Conservation (phyloP, 2,797 vertebrate species). For the Pangasius mekongensis region DNA sequence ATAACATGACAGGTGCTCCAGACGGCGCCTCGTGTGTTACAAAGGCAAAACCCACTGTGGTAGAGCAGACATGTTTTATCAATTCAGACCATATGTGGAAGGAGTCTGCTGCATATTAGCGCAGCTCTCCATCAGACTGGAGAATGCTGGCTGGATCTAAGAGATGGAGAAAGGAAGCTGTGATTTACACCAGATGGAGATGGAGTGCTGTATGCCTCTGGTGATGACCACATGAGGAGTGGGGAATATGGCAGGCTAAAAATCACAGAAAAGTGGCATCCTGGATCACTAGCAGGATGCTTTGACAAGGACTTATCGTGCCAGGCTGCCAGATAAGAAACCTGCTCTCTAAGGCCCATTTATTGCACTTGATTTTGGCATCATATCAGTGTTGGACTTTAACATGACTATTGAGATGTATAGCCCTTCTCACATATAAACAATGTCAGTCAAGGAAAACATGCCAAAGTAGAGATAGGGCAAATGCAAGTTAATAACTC, state of each 20-base stretch:
- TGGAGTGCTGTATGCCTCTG: slow-evolving; percentile 9
- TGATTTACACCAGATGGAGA: slow-evolving; percentile 63
- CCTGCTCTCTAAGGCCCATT: slow-evolving; percentile 46
- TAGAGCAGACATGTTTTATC: slow-evolving; percentile 62
- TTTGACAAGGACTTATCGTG: neutral
- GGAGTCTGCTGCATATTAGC: slow-evolving; percentile 72
- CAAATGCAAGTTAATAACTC: neutral
- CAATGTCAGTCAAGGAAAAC: neutral
- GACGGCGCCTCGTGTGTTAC: slow-evolving; percentile 58
- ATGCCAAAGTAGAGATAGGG: neutral
- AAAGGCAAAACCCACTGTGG: slow-evolving; percentile 73
- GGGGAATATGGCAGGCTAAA: slow-evolving; percentile 48
- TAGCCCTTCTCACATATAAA: slow-evolving; percentile 34
- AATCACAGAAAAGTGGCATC: slow-evolving; percentile 58
- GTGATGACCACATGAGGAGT: slow-evolving; percentile 37
- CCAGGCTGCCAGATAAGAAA: slow-evolving; percentile 25
- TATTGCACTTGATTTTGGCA: slow-evolving; percentile 30
- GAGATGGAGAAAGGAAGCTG: slow-evolving; percentile 41
- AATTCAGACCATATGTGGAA: slow-evolving; percentile 72
- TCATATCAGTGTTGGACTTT: slow-evolving; percentile 38
- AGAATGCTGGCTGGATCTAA: slow-evolving; percentile 55
- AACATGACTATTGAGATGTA: slow-evolving; percentile 35
- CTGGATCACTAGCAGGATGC: neutral
- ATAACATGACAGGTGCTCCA: slow-evolving; percentile 73
- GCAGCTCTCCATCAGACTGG: slow-evolving; percentile 66